Evolutionary conservation across 2,797 vertebrate species (phyloP).

Genomic region (Arctocebus calabarensis): DNA sequence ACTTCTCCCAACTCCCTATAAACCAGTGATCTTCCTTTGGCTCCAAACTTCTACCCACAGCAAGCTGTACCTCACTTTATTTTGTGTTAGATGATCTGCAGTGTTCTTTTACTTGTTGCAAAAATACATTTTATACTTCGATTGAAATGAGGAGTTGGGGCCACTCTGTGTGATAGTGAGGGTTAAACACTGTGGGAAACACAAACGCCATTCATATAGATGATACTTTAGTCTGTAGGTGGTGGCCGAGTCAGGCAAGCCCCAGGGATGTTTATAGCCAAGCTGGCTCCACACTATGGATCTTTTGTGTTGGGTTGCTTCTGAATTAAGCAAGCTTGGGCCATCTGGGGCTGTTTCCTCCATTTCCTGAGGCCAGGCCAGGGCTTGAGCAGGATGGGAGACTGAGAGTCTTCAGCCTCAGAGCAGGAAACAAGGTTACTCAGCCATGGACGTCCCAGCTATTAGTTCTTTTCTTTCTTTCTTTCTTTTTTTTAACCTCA

Average conservation of each 20-base stretch:
- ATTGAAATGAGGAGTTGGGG: background rate
- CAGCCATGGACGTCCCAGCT: background rate
- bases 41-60: background rate
- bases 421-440: background rate
- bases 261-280: background rate
- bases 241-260: background rate
- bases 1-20: background rate
- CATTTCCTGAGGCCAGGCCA: background rate
- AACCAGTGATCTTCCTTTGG: background rate
- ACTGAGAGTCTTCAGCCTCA: background rate
- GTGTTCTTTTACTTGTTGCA: conserved; percentile 26
- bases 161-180: background rate
- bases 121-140: conserved; percentile 11
- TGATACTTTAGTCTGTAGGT: background rate
- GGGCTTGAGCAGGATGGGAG: background rate
- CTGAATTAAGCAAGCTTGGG: background rate
- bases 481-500: too few relatives aligned
- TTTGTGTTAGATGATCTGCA: background rate
- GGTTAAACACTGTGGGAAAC: background rate
- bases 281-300: background rate
- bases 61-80: background rate
- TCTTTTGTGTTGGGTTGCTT: background rate
- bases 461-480: background rate
- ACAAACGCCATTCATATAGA: background rate
- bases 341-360: background rate